Conservation (phyloP, 2,113 vertebrate genomes). For the Crotalus horridus region DNA sequence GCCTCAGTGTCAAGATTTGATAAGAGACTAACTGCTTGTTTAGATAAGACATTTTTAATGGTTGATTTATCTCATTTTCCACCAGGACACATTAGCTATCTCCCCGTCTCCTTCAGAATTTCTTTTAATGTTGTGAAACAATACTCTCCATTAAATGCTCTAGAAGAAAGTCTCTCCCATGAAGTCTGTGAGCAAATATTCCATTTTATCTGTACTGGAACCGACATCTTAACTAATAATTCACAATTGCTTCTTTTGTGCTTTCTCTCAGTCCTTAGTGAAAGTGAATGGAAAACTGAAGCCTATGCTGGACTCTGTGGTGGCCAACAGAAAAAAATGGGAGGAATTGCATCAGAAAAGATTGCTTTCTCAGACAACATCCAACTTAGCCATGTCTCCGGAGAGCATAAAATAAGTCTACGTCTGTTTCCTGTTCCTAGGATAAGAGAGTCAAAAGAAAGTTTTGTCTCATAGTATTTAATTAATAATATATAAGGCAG, state of each 20-base stretch:
- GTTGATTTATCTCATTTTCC: neutral
- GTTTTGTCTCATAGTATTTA: constrained; percentile 35
- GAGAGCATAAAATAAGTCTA: constrained; percentile 64
- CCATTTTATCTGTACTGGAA: neutral
- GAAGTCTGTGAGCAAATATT: neutral
- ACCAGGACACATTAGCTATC: neutral
- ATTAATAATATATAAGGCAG: neutral
- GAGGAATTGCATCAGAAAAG: constrained; percentile 86
- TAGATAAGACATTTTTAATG: neutral
- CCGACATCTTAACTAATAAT: constrained; percentile 7
- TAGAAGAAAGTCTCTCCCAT: neutral
- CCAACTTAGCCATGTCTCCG: constrained; percentile 43
- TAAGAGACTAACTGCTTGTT: neutral
- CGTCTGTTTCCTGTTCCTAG: constrained; percentile 1
- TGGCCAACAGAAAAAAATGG: constrained; percentile 87
- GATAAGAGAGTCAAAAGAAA: constrained; percentile 33
- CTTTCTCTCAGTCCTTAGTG: constrained; percentile 79
- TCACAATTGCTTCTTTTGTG: constrained; percentile 8
- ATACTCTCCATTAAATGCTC: neutral
- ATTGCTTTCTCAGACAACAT: constrained; percentile 61
- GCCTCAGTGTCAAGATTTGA: neutral
- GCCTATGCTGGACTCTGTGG: constrained; percentile 91
- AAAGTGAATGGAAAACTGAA: constrained; percentile 92
- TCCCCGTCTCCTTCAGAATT: neutral
- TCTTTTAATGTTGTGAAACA: too few relatives aligned